Evolutionary conservation across 2,888 invertebrate genomes (phyloP), one percentile per base, ranked within the genome.

Genomic region (Metopia argyrocephala): DNA sequence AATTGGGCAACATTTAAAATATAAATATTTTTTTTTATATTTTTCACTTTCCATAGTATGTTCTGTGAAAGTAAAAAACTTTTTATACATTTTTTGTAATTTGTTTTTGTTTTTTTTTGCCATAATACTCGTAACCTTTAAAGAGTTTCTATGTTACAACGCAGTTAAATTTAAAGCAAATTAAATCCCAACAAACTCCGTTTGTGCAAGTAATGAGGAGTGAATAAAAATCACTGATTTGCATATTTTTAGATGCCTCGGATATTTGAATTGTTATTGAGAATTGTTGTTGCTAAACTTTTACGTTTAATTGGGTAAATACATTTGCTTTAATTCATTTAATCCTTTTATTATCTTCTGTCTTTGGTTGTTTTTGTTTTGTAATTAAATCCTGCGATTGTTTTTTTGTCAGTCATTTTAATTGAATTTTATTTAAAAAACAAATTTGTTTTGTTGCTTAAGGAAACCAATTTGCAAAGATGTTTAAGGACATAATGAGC

Each of bases 271-370:
- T 12, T 38, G 15, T 9, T 38, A 9, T 38, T 38, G 38, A 38
- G 38, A 9, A 1, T 38, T 15, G 38, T 38, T 3, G 15, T 12
- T 15, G 9, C 38, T 38, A 7, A 1, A 3, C 12, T 9, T 38
- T 38, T 38, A 38, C 38, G 38, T 50, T 65, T 38, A 74, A 50
- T 57, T 74, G 28, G 56, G 31, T 64, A 73, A 64, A 64, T 54
- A 21, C 61, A n/a, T 20, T 15, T 46, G 7, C 6, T 57, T 48
- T 48, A 57, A 65, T 31, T 48, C 23, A 18, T 52, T 70, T 52
- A 71, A 71, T 61, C 38, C 45, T 52, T 61, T 59, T 5, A 3
- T 28, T 1, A 2, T n/a, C 0, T 57, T 20, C 20, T 46, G 15
- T 28, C 1, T 6, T 38, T 21, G 45, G 5, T 18, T 27, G 7